Evolutionary conservation across 2,113 vertebrate genomes (phyloP).

Genomic region (Colius striatus): DNA sequence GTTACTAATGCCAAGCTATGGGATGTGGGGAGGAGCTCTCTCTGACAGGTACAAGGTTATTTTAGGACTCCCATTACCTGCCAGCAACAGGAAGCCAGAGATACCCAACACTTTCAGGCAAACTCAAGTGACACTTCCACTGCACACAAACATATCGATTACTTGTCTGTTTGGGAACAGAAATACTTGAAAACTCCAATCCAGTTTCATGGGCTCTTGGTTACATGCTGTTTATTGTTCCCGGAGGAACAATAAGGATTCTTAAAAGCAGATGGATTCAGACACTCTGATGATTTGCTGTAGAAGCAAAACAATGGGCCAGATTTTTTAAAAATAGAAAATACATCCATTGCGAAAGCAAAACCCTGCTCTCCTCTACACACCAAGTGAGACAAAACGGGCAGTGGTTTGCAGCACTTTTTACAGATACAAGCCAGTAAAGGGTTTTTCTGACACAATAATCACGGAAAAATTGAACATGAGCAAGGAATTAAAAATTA

Average conservation of each 20-base stretch:
- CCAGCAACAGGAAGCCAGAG: background rate
- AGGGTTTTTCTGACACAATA: background rate
- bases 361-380: background rate
- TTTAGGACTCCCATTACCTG: background rate
- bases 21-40: background rate
- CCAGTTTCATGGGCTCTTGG: constrained; percentile 10
- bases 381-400: background rate
- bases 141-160: background rate
- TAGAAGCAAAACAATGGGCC: constrained; percentile 33
- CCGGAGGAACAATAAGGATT: constrained; percentile 31
- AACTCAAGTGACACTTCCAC: background rate
- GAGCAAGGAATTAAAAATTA: background rate
- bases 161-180: background rate
- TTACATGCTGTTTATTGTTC: constrained; percentile 52
- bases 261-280: constrained; percentile 59
- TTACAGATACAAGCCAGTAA: background rate
- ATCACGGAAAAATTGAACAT: background rate
- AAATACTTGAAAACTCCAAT: constrained; percentile 16
- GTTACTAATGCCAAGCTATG: background rate
- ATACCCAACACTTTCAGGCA: background rate
- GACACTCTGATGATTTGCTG: background rate
- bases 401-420: background rate
- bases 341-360: background rate
- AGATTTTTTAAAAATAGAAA: constrained; percentile 54
- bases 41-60: background rate